These are phyloP conservation scores for Urechis unicinctus DNA, from an alignment of 2,888 invertebrate genomes.

Conservation along the genomic window DNA sequence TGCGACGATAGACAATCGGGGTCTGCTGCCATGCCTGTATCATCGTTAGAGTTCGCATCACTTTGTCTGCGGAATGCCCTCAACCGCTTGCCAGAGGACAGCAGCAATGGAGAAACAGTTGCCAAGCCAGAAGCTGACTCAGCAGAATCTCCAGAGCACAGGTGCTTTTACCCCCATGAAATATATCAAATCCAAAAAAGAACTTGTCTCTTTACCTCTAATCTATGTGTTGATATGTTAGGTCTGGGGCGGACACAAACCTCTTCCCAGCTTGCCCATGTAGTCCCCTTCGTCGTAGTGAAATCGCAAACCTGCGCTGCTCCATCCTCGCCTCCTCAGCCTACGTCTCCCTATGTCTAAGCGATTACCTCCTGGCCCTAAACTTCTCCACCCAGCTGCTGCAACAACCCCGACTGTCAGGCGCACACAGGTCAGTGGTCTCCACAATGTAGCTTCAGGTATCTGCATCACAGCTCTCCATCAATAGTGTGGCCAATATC, in stretches of 20 bases:
- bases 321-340: conserved; percentile 71
- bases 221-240: too few species aligned
- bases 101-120: conserved; percentile 23
- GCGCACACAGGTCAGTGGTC: conserved; percentile 62
- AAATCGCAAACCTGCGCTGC: conserved; percentile 28
- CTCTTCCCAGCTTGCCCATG: neutral
- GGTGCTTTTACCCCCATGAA: neutral
- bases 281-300: neutral
- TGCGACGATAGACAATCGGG: too few species aligned
- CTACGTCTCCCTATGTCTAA: conserved; percentile 76
- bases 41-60: conserved; percentile 87
- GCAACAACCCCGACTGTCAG: conserved; percentile 65
- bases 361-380: conserved; percentile 74
- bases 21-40: conserved; percentile 78
- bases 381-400: conserved; percentile 72
- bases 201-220: too few species aligned
- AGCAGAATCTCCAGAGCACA: neutral
- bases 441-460: too few species aligned
- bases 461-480: too few species aligned
- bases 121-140: neutral
- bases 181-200: too few species aligned
- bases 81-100: conserved; percentile 57
- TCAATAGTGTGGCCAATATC: neutral
- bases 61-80: conserved; percentile 81
- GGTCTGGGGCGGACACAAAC: neutral